Evolutionary conservation across 2,888 invertebrate species (phyloP).

Genomic region (Asteroscopus sphinx): DNA sequence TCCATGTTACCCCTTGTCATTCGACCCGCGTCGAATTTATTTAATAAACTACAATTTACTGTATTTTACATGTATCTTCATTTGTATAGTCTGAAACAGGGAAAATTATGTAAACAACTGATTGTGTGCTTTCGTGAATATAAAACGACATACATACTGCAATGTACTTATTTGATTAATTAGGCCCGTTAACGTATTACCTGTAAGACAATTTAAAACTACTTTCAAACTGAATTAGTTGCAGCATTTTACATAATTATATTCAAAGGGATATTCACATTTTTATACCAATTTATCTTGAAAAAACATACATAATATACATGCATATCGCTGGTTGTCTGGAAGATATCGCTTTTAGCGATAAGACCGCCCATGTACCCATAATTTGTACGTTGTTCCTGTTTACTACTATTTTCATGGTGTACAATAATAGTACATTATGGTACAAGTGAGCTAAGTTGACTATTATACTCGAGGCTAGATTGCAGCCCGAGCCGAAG

Average conservation of each 20-base stretch:
- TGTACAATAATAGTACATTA: too few species aligned
- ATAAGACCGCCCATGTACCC: too few species aligned
- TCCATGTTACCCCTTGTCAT: constrained; percentile 2
- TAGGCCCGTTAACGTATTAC: background rate
- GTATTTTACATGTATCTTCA: constrained; percentile 21
- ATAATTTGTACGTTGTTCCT: too few species aligned
- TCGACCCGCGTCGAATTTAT: constrained; percentile 39
- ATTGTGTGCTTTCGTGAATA: background rate
- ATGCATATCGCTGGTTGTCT: too few species aligned
- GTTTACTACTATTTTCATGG: too few species aligned
- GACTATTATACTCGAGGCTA: too few species aligned
- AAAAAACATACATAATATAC: too few species aligned
- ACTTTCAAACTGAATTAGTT: background rate
- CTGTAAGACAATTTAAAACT: background rate
- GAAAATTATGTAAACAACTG: background rate
- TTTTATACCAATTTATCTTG: too few species aligned
- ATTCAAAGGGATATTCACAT: background rate
- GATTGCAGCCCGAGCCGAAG: too few species aligned
- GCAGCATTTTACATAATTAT: background rate
- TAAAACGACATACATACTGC: background rate
- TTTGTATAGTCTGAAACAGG: constrained; percentile 9
- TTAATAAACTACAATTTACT: constrained; percentile 38
- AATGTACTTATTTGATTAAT: background rate
- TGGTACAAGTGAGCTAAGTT: too few species aligned
- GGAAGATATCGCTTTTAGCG: too few species aligned